Conservation (phyloP, 2,888 invertebrate species). For the Amaurobius ferox region DNA sequence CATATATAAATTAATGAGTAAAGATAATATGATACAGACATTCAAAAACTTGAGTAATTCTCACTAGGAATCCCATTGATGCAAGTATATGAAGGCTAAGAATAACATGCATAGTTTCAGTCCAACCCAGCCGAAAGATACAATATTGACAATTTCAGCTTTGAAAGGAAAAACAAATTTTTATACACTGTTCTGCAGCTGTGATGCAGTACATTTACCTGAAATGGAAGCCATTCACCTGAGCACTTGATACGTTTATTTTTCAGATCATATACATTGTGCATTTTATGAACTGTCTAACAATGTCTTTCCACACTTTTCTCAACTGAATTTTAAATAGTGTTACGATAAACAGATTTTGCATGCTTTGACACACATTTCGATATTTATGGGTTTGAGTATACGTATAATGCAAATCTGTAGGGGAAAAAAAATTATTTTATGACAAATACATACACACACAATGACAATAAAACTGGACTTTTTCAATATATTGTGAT, state of each 20-base stretch:
- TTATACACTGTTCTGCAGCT: constrained; percentile 26
- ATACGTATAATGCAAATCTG: no score
- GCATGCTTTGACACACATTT: no score
- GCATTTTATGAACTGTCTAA: constrained; percentile 27
- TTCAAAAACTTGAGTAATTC: constrained; percentile 64
- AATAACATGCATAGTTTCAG: constrained; percentile 43
- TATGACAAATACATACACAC: no score
- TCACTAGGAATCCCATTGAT: constrained; percentile 57
- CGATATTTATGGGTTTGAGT: no score
- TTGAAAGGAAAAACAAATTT: constrained; percentile 7
- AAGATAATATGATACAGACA: constrained; percentile 65
- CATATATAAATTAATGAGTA: constrained; percentile 68
- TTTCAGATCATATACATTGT: constrained; percentile 62
- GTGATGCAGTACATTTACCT: constrained; percentile 40
- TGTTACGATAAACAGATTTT: no score
- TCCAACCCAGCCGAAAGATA: constrained; percentile 42
- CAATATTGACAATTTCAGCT: constrained; percentile 18
- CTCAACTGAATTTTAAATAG: no score
- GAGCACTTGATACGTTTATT: constrained; percentile 64
- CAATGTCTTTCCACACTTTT: not conserved
- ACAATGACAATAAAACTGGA: no score
- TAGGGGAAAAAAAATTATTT: no score
- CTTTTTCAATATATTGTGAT: no score
- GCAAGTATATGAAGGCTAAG: constrained; percentile 53
- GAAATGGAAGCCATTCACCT: constrained; percentile 71